Conservation (phyloP, 2,113 vertebrate species). For the Paralichthys olivaceus region DNA sequence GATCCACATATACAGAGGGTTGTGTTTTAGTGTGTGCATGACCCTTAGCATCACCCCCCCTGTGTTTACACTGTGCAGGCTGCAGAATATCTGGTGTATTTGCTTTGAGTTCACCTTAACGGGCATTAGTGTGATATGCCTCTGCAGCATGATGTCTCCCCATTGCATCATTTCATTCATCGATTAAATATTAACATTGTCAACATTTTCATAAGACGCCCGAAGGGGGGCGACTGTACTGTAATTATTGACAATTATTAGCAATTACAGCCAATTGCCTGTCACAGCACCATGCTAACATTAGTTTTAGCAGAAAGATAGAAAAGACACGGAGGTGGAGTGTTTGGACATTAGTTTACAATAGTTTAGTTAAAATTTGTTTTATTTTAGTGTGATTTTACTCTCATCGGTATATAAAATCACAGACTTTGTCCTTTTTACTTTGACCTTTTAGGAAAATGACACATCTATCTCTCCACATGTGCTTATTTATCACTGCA, state of each 20-base stretch:
- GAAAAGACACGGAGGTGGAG: neutral
- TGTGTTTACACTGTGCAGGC: neutral
- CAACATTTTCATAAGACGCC: constrained; percentile 40
- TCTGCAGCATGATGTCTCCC: constrained; percentile 21
- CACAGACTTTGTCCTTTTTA: constrained; percentile 21
- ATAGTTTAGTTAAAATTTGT: neutral
- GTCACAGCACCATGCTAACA: constrained; percentile 20
- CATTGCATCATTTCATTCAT: constrained; percentile 8
- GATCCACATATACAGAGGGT: neutral
- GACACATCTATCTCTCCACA: constrained; percentile 41
- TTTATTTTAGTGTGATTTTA: constrained; percentile 11
- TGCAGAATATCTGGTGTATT: constrained; percentile 2
- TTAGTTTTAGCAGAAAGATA: constrained; percentile 1
- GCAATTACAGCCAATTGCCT: constrained; percentile 46
- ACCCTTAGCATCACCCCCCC: neutral
- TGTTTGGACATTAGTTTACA: neutral
- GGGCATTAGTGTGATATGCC: neutral
- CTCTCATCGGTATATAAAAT: constrained; percentile 8
- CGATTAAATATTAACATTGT: constrained; percentile 46
- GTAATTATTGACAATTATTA: constrained; percentile 57
- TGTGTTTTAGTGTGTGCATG: neutral
- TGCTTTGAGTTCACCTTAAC: constrained; percentile 9
- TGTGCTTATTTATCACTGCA: constrained; percentile 45
- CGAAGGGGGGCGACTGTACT: constrained; percentile 15
- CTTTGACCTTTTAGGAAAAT: constrained; percentile 67